These are phyloP conservation scores for Calephelis nemesis DNA, from an alignment of 1,140 invertebrate genomes.

Conservation along the genomic window DNA sequence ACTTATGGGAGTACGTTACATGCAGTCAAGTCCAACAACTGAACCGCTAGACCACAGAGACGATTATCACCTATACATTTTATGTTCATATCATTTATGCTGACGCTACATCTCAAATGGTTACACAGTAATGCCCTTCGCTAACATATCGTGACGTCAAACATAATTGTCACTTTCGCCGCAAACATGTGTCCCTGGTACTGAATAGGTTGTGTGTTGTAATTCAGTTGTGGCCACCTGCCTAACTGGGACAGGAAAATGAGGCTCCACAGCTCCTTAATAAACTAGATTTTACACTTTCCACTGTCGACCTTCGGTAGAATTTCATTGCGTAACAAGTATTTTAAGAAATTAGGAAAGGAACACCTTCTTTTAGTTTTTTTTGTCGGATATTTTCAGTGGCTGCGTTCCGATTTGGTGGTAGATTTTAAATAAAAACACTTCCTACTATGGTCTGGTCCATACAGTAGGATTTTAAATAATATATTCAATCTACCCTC, in stretches of 20 bases:
- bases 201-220: constrained; percentile 17
- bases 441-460: too few relatives aligned
- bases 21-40: too few relatives aligned
- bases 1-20: too few relatives aligned
- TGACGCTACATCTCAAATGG: constrained; percentile 29
- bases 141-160: constrained; percentile 32
- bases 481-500: too few relatives aligned
- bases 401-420: too few relatives aligned
- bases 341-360: too few relatives aligned
- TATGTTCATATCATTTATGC: constrained; percentile 8
- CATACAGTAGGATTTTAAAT: too few relatives aligned
- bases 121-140: constrained; percentile 35
- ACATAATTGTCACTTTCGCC: constrained; percentile 42
- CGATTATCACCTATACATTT: too few relatives aligned
- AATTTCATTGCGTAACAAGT: neutral
- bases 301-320: neutral
- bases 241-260: constrained; percentile 4
- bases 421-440: too few relatives aligned
- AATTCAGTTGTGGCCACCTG: constrained; percentile 19
- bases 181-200: constrained; percentile 22
- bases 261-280: neutral
- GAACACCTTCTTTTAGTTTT: too few relatives aligned
- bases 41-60: too few relatives aligned
- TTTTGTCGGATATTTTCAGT: too few relatives aligned
- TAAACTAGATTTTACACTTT: neutral